phyloP scores from a whole-genome alignment of 2,797 vertebrate genomes.

The Pseudochirops cupreus region DNA sequence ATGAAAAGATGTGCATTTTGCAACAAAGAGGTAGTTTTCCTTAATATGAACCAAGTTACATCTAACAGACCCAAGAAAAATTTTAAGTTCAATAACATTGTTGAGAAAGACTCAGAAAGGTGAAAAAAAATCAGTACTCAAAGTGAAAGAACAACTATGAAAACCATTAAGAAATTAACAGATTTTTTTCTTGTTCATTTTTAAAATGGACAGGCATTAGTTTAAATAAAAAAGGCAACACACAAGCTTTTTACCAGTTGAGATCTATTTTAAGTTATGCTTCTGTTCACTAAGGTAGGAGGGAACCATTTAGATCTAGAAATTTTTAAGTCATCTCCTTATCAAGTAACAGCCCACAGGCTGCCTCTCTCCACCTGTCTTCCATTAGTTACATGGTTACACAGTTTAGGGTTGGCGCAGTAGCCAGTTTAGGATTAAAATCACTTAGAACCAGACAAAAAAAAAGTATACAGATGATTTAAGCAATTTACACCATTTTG shows the following conservation, averaged over 20 bases:
- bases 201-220: constrained; percentile 42
- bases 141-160: constrained; percentile 40
- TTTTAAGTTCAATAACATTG: constrained; percentile 63
- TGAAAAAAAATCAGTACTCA: constrained; percentile 48
- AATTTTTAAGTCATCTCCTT: constrained; percentile 61
- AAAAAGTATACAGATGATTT: neutral
- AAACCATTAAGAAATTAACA: constrained; percentile 29
- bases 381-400: constrained; percentile 48
- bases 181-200: neutral
- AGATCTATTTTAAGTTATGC: constrained; percentile 40
- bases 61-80: constrained; percentile 33
- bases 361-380: constrained; percentile 80
- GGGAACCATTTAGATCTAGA: constrained; percentile 40
- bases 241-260: constrained; percentile 15
- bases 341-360: constrained; percentile 71
- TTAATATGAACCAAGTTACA: constrained; percentile 52
- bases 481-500: neutral
- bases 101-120: neutral
- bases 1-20: constrained; percentile 52
- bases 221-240: constrained; percentile 40
- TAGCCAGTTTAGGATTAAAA: neutral
- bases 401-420: neutral
- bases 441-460: neutral
- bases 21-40: constrained; percentile 36
- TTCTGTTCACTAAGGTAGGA: neutral